phyloP scores from a whole-genome alignment of 2,797 vertebrate genomes.

The Helicolenus hilgendorfi region DNA sequence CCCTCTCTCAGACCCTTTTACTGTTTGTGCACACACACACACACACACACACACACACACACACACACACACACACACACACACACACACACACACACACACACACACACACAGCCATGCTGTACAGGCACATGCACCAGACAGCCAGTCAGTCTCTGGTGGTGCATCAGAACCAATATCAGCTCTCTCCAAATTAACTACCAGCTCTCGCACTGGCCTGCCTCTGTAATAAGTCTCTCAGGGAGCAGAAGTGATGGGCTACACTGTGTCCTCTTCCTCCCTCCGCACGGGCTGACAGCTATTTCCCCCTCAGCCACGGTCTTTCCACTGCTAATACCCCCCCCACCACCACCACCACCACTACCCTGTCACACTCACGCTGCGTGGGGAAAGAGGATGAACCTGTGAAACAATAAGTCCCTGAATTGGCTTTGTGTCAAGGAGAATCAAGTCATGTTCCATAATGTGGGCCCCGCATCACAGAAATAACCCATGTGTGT shows the following conservation, averaged over 20 bases:
- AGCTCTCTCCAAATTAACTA: conserved; percentile 89
- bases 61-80: too few relatives aligned
- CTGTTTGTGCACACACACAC: not conserved
- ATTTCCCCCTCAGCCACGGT: conserved; percentile 55
- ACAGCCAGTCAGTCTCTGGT: conserved; percentile 73
- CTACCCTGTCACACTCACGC: not conserved
- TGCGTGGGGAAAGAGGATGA: conserved; percentile 46
- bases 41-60: not conserved
- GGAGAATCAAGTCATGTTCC: conserved; percentile 75
- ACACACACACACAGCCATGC: not conserved
- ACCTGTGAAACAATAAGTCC: conserved; percentile 80
- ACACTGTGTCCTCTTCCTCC: conserved; percentile 54
- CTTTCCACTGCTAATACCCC: conserved; percentile 52
- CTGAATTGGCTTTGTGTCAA: conserved; percentile 82
- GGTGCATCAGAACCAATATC: conserved; percentile 89
- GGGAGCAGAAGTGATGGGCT: conserved; percentile 83
- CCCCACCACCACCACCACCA: not conserved
- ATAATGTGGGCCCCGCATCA: conserved; percentile 40
- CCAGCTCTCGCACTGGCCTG: conserved; percentile 75
- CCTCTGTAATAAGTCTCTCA: conserved; percentile 90
- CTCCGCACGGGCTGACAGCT: conserved; percentile 61
- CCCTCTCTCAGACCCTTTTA: conserved; percentile 11
- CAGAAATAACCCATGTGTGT: conserved; percentile 33
- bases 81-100: not conserved
- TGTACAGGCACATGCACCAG: not conserved